Percentiles rank a stretch among this genome's conserved stretches.
Evolutionary conservation across 2,797 vertebrate species (phyloP).

Genomic region (Capromys pilorides): DNA sequence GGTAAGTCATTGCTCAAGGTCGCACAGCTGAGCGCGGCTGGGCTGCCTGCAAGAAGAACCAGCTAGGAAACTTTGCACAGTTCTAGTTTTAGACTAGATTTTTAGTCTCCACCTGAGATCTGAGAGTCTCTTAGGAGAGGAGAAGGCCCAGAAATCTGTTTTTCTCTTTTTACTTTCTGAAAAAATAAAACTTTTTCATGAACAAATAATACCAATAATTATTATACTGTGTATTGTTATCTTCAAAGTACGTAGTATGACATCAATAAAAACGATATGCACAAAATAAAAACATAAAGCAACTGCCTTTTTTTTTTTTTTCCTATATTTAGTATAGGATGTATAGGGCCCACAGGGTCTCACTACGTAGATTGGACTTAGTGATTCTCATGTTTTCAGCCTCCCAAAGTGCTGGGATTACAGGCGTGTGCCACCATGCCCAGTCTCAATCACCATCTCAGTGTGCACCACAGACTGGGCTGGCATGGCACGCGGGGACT

Average conservation of each 20-base stretch:
- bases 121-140: background rate
- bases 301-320: too few species aligned
- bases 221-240: background rate
- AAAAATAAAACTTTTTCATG: background rate
- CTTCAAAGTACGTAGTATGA: background rate
- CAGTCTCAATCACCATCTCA: too few species aligned
- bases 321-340: too few species aligned
- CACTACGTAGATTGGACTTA: too few species aligned
- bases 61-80: background rate
- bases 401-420: too few species aligned
- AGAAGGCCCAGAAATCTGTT: background rate
- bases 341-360: too few species aligned
- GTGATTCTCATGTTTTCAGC: too few species aligned
- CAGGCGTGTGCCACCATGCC: too few species aligned
- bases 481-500: too few species aligned
- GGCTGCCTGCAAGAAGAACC: background rate
- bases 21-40: background rate
- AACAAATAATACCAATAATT: background rate
- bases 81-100: background rate
- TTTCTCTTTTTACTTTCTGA: background rate
- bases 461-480: too few species aligned
- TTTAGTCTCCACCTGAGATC: background rate
- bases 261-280: background rate
- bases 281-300: background rate
- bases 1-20: slow-evolving; percentile 6